phyloP scores from a whole-genome alignment of 1,140 invertebrate genomes.

The Drosophila pallidifrons region DNA sequence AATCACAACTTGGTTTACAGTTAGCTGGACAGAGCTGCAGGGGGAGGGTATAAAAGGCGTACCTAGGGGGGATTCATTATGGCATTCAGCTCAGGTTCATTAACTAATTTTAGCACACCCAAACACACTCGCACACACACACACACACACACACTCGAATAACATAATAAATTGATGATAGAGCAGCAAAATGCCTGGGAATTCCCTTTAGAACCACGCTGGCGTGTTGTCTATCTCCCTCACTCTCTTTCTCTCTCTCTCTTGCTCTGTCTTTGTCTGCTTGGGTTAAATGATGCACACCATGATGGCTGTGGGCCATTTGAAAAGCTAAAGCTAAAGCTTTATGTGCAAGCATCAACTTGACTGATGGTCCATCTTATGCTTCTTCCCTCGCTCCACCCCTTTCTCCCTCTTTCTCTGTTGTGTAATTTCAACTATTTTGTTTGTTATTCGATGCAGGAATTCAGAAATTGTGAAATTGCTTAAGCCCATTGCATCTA shows the following conservation, averaged over 20 bases:
- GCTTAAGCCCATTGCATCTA: conserved; percentile 8
- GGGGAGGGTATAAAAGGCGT: neutral
- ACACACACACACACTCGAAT: conserved; percentile 46
- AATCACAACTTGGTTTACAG: conserved; percentile 62
- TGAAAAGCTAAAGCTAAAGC: conserved; percentile 16
- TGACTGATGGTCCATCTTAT: neutral
- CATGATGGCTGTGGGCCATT: conserved; percentile 40
- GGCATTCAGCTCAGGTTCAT: conserved; percentile 70
- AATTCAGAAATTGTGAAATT: conserved; percentile 7
- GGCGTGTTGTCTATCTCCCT: neutral
- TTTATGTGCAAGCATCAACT: neutral
- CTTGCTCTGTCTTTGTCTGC: neutral
- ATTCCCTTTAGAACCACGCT: conserved; percentile 18
- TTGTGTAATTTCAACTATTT: conserved; percentile 10
- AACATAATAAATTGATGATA: conserved; percentile 78
- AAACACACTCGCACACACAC: conserved; percentile 41
- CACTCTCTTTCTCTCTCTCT: neutral
- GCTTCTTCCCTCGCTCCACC: neutral
- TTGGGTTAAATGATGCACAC: conserved; percentile 40
- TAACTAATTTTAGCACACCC: conserved; percentile 77
- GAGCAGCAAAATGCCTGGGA: conserved; percentile 21
- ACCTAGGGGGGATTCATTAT: conserved; percentile 55
- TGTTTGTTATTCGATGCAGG: conserved; percentile 12
- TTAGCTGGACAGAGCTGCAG: conserved; percentile 20
- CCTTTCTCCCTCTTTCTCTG: neutral